These are phyloP conservation scores for Hydra vulgaris DNA, from an alignment of 30 jellyfish, hydroid and myxozoan genomes.

Conservation along the genomic window DNA sequence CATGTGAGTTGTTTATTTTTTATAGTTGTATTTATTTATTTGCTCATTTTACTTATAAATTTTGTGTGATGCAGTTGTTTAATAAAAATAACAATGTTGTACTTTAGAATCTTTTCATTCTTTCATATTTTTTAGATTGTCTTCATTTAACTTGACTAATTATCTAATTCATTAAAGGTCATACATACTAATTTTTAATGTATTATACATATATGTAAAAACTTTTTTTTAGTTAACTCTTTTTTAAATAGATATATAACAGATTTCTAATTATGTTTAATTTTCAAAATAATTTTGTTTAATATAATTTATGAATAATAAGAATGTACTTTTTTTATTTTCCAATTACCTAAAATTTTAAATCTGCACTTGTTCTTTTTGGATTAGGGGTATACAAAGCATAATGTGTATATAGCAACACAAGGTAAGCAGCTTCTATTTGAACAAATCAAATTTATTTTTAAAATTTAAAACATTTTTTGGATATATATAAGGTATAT, in stretches of 20 bases:
- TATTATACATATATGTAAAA: no score
- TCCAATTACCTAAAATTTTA: neutral
- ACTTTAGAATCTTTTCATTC: neutral
- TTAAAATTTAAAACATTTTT: neutral
- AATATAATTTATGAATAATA: no score
- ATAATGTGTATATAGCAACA: conserved; percentile 36
- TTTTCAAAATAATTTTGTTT: no score
- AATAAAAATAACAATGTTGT: no score
- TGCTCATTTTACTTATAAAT: neutral
- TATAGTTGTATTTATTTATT: neutral
- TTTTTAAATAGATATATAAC: no score
- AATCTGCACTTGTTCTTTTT: neutral
- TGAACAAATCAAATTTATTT: neutral
- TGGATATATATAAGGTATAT: neutral
- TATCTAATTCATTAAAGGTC: neutral
- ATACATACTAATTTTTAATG: neutral
- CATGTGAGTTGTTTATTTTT: conserved; percentile 31
- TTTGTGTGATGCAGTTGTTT: no score
- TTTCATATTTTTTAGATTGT: neutral
- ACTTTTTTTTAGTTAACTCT: neutral
- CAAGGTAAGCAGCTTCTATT: conserved; percentile 44
- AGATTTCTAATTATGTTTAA: no score
- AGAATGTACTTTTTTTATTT: no score
- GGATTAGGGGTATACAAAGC: conserved; percentile 38
- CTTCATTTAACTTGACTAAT: neutral